Base-by-base conservation (phyloP, 2,797 vertebrate genomes). In the Molossus alvarezi region DNA sequence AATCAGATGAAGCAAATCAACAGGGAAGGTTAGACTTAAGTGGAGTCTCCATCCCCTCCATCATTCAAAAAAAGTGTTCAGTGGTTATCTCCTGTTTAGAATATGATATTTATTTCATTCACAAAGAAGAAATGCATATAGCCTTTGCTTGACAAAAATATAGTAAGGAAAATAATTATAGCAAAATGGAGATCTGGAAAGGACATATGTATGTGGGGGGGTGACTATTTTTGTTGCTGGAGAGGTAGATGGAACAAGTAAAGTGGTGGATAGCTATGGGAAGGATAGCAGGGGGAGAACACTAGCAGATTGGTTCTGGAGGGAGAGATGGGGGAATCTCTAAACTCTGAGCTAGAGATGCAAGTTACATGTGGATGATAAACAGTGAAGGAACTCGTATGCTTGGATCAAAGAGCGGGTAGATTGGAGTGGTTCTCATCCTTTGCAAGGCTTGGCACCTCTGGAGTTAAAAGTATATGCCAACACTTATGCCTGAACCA, bases 1-100 rank as follows among this genome's bases (percentile, higher is more conserved):
- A 10, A 80, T 88, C 60, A 77, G 9, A 53, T 71, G 25, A 94
- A 92, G 17, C 13, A 92, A 88, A 75, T 48, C 13, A 53, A 60
- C 1, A 58, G 41, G 18, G 11, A 88, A 13, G 37, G 10, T 45
- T 41, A 62, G 45, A 62, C 11, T 73, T 81, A 5, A 80, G 20
- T n/a, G 27, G 23, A 23, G 17, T 41, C 0, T 37, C 58, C 37
- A 73, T 25, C 4, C 20, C 15, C 48, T 37, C 37, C 5, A 9
- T 60, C 79, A 88, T 37, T 89, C 27, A 57, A 41, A 82, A 71
- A 69, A 12, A 23, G 9, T 45, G 11, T 4, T 9, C 37, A 64
- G 7, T 69, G 37, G 53, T 85, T 69, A 93, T 77, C 85, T 95
- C 89, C 12, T 88, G 14, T 84, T 76, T 93, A 85, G 25, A 93